phyloP scores from a whole-genome alignment of 2,113 vertebrate genomes.

The Mesembrinibis cayennensis region DNA sequence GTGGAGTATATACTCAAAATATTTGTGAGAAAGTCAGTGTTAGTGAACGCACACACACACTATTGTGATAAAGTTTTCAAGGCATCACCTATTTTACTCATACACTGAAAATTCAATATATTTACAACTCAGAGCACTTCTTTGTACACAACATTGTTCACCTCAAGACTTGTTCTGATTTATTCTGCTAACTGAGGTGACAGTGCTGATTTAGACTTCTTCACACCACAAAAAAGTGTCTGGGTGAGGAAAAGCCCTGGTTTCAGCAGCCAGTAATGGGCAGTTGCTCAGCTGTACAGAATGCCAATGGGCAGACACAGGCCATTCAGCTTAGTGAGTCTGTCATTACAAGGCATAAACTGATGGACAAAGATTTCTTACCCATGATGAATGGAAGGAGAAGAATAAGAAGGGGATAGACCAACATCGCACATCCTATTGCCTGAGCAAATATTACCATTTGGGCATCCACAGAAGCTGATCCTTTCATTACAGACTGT shows the following conservation, averaged over 20 bases:
- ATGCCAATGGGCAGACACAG: neutral
- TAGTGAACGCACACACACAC: neutral
- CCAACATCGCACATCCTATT: rapidly evolving
- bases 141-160: neutral
- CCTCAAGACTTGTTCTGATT: neutral
- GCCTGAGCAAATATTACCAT: neutral
- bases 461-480: neutral
- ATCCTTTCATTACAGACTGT: neutral
- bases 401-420: neutral
- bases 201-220: neutral
- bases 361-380: neutral
- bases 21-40: neutral
- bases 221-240: neutral
- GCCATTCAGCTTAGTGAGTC: neutral
- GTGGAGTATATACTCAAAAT: neutral
- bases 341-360: neutral
- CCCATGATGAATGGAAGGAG: neutral
- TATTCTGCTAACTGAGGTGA: neutral
- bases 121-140: neutral
- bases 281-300: neutral
- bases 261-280: neutral
- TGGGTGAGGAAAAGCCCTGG: neutral
- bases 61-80: neutral
- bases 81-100: neutral
- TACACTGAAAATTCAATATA: neutral